Base-by-base conservation (phyloP, 2,797 vertebrate species). In the Xiphorhynchus erythropygius region DNA sequence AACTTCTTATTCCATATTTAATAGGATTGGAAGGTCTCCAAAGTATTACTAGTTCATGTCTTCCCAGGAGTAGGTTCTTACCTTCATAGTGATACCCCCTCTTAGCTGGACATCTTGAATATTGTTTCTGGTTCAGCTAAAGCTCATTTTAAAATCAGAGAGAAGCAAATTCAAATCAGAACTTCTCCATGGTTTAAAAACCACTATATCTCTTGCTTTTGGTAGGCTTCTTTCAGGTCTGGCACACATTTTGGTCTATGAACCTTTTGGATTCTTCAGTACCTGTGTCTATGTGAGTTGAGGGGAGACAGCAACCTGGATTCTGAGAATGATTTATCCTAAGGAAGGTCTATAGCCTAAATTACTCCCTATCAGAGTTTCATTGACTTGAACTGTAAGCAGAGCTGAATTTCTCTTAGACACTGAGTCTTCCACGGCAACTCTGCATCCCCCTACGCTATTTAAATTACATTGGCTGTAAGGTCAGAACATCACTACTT, bases 1-100 rank as follows among this genome's bases (percentile, higher is more conserved):
- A 93, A 78, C 47, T 95, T 74, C 67, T 86, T 80, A 64, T 87
- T 91, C 83, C 65, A 35, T 67, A 91, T 71, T 80, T 93, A 94
- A 94, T n/a, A 82, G 63, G 59, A 57, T 11, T 67, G 49, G 74
- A 77, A 68, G 52, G 49, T 88, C 70, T 94, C 91, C 44, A 79
- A 74, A 86, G 83, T 42, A 65, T 76, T 91, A 57, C 30, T 84
- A 47, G 42, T 32, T 81, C 50, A 37, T 50, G 14, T 74, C 64
- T 71, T 89, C 63, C 41, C 55, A 84, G n/a, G 56, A 80, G 33
- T 16, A 91, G 67, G 41, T 70, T 71, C 50, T 89, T 71, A 42
- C 47, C 33, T 73, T 77, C 25, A 30, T 0, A 2, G 37, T 49
- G 39, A 49, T 63, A 33, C 12, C 4, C 5, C 35, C 14, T 84